phyloP scores from a whole-genome alignment of 2,797 vertebrate species.

The Lacerta viridis region DNA sequence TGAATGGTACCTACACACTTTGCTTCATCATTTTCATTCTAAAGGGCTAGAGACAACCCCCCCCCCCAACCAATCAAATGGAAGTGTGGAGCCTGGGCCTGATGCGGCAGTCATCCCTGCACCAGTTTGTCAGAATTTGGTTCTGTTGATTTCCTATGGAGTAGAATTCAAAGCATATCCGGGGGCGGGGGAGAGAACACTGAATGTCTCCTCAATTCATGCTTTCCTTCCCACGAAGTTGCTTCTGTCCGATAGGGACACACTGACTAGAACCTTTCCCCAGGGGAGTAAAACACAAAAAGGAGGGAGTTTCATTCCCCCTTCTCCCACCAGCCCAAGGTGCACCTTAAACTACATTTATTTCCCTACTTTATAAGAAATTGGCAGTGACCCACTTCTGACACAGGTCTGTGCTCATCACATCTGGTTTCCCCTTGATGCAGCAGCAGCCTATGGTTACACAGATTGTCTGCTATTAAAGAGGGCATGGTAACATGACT shows the following conservation, averaged over 20 bases:
- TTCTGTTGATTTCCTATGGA: background rate
- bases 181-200: background rate
- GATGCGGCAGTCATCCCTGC: background rate
- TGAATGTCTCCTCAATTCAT: background rate
- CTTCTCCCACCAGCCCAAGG: background rate
- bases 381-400: background rate
- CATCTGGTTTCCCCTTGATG: background rate
- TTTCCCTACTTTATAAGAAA: background rate
- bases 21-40: too few relatives aligned
- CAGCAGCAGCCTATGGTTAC: background rate
- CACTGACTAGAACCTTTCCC: too few relatives aligned
- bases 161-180: background rate
- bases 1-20: too few relatives aligned
- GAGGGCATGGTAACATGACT: fast-evolving
- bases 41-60: too few relatives aligned
- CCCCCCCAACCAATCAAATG: too few relatives aligned
- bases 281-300: background rate
- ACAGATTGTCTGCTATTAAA: constrained; percentile 10
- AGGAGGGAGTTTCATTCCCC: background rate
- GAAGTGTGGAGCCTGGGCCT: too few relatives aligned
- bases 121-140: background rate
- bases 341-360: background rate
- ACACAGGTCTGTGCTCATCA: background rate
- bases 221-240: background rate
- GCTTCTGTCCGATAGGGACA: background rate